Base-by-base conservation (phyloP, 2,888 invertebrate species). In the Dryadula phaetusa region DNA sequence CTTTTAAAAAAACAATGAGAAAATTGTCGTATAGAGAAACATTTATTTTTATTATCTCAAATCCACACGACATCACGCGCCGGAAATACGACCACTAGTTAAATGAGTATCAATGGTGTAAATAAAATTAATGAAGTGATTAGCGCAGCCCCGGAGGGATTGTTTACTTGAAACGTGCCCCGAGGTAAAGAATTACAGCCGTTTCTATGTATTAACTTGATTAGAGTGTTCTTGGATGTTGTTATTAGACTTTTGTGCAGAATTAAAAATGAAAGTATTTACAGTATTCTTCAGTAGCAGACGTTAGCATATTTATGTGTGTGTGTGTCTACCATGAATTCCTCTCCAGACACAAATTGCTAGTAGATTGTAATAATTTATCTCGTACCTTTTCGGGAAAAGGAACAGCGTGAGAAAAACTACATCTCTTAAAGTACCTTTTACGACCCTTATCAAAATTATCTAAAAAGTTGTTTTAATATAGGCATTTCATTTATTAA, bases 81-180 rank as follows among this genome's bases (percentile, higher is more conserved):
- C 64, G 62, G 54, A 54, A 37, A 22, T 37, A 34, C 20, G 22
- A n/a, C 22, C 37, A 37, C 20, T 14, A 22, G 20, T 62, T 67
- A 67, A 69, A 72, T 72, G 65, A 56, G 63, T 70, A 71, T 69
- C 70, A 69, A 69, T 70, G 74, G 66, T 34, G 67, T 71, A 70
- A 72, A 70, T 69, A 71, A 70, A 66, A 63, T 70, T 71, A 72
- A 74, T 71, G 66, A 54, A 42, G 66, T 66, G 66, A 70, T 72
- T 71, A 72, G 65, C 66, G 52, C 68, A 69, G 66, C 47, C 66
- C 64, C 47, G 40, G 58, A 56, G 52, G 58, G 60, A 32, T 64
- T 46, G 60, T 54, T 67, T 66, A 70, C 47, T 47, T 14, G 47
- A 25, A 47, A 25, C 49, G 25, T 42, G 58, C 60, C 61, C 34